Evolutionary conservation across 2,113 vertebrate genomes (phyloP).

Genomic region (Syngnathus floridae): DNA sequence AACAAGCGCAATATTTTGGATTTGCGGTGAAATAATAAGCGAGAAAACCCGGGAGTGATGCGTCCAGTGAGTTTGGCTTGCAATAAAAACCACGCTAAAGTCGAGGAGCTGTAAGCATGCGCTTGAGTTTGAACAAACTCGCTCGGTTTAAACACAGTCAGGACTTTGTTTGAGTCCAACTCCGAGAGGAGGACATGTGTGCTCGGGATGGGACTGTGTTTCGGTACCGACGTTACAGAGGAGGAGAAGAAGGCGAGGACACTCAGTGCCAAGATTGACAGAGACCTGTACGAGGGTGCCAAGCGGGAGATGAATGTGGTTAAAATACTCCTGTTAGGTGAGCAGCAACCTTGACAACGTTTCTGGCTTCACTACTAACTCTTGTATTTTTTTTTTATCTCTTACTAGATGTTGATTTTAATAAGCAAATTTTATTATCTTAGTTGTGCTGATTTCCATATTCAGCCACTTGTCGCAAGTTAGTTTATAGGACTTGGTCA

Average conservation of each 20-base stretch:
- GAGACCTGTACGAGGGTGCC: conserved; percentile 66
- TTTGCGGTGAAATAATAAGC: neutral
- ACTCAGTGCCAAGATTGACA: conserved; percentile 65
- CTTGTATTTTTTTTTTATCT: neutral
- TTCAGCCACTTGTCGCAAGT: neutral
- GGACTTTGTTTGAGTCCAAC: conserved; percentile 7
- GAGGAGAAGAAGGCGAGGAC: conserved; percentile 68
- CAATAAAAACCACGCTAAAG: neutral
- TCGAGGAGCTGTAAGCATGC: conserved; percentile 12
- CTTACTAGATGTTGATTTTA: neutral
- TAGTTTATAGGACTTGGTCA: neutral
- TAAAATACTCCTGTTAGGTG: conserved; percentile 73
- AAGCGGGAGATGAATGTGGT: conserved; percentile 72
- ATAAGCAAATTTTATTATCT: neutral
- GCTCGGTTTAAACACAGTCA: conserved; percentile 4
- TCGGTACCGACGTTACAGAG: conserved; percentile 70
- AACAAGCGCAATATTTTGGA: neutral
- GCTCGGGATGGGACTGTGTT: conserved; percentile 70
- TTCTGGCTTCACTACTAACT: neutral
- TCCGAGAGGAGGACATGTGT: conserved; percentile 49
- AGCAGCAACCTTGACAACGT: conserved; percentile 20
- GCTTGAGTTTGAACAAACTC: neutral
- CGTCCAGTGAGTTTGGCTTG: neutral
- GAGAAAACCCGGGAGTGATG: neutral
- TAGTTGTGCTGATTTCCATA: neutral